Conservation (phyloP, 1,140 invertebrate species). For the Stenopsyche tienmushanensis region DNA sequence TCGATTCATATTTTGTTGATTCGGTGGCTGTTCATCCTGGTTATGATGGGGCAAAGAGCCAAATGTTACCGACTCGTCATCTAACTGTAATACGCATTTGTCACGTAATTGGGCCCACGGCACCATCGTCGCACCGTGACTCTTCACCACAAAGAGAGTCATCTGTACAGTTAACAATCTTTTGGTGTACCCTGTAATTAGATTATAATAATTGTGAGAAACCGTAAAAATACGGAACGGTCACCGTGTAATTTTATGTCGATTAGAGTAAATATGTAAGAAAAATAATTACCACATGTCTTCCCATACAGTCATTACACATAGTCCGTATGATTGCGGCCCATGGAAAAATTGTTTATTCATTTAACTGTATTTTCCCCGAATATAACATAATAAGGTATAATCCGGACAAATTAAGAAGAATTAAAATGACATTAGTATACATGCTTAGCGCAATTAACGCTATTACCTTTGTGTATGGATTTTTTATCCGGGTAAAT, state of each 20-base stretch:
- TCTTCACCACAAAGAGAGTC: slow-evolving; percentile 14
- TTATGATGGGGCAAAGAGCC: background rate
- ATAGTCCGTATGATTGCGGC: background rate
- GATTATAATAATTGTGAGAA: slow-evolving; percentile 43
- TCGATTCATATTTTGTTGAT: no score
- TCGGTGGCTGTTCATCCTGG: background rate
- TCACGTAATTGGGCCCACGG: slow-evolving; percentile 41
- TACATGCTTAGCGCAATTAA: slow-evolving; percentile 8
- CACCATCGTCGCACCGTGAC: no score
- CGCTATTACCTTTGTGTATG: no score
- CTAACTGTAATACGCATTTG: slow-evolving; percentile 35
- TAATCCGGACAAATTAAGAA: slow-evolving; percentile 29
- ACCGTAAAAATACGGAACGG: slow-evolving; percentile 34
- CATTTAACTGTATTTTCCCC: slow-evolving; percentile 26
- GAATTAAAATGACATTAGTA: slow-evolving; percentile 31
- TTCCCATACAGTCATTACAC: slow-evolving; percentile 11
- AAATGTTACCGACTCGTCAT: slow-evolving; percentile 20
- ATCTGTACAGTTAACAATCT: slow-evolving; percentile 36
- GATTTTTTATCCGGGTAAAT: no score
- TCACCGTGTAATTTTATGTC: slow-evolving; percentile 40
- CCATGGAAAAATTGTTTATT: slow-evolving; percentile 1
- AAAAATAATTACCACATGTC: slow-evolving; percentile 28
- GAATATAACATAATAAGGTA: slow-evolving; percentile 16
- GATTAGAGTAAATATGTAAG: slow-evolving; percentile 36
- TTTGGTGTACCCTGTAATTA: slow-evolving; percentile 39